Base-by-base conservation (phyloP, 2,797 vertebrate species). In the Poecilia velifera region DNA sequence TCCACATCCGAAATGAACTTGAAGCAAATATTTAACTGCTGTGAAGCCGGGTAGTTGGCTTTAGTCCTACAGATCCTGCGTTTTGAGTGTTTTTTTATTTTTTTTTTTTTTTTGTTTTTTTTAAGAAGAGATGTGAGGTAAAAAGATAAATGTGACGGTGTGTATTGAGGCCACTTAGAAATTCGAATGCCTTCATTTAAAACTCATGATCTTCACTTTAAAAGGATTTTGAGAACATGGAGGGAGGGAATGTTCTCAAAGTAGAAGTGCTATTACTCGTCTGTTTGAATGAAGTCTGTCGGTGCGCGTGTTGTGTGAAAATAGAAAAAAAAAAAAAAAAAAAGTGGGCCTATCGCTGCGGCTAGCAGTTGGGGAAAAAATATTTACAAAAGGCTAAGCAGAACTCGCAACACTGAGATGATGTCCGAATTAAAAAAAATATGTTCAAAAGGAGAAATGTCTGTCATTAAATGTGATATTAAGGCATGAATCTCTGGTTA, bases 191-290 rank as follows among this genome's bases (percentile, higher is more conserved):
- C 93, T 93, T 94, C 88, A 82, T 91, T 91, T 94, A 87, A 81
- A n/a, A 73, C 82, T 89, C 81, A 72, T 90, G 55, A 84, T 82
- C 47, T 83, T 86, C 90, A 90, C 88, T 80, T 91, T 87, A 72
- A 88, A 43, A 82, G 83, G 82, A 68, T 80, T 93, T 93, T 91
- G 92, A 89, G 90, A 90, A 89, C 68, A 0, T 41, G 49, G 62
- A 43, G 49, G 45, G 47, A 74, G 46, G 43, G 47, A 73, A 64
- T 0, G 90, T 92, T 93, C 92, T 91, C 93, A 73, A 87, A 92
- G 89, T 93, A 93, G 91, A 94, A 94, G 94, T 95, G 94, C 93
- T 95, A 93, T 95, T 95, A 94, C 87, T 91, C 34, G 92, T 94
- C 88, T 86, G 75, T 94, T 81, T 90, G 91, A 91, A 90, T 92